phyloP scores from a whole-genome alignment of 35 echinoderm and acorn worm genomes.

The Anneissia japonica region DNA sequence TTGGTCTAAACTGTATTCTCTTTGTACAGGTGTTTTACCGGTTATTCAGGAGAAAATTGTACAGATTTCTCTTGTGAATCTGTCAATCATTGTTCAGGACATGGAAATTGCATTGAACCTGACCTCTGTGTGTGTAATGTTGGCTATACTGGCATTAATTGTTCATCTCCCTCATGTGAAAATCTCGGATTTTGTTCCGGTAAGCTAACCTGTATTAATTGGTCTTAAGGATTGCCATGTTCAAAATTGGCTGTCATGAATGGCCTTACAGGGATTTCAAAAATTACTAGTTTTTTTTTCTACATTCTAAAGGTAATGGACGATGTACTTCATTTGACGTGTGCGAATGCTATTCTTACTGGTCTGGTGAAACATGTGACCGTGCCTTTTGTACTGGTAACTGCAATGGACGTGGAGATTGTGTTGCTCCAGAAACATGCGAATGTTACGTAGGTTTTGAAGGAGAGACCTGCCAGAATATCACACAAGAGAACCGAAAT shows the following conservation, averaged over 20 bases:
- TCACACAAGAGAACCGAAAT: neutral
- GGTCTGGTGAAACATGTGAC: neutral
- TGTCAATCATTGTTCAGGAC: neutral
- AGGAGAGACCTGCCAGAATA: neutral
- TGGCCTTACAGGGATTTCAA: neutral
- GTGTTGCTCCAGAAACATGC: neutral
- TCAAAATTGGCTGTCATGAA: too few relatives aligned
- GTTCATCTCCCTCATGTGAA: neutral
- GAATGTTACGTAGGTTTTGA: neutral
- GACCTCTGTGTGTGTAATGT: neutral
- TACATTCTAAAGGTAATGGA: neutral
- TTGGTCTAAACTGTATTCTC: neutral
- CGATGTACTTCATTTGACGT: neutral
- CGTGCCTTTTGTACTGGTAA: neutral
- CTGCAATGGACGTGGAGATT: neutral
- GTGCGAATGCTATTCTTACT: neutral
- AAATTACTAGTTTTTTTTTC: neutral
- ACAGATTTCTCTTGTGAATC: neutral
- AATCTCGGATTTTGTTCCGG: slow-evolving; percentile 3
- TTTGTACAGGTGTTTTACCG: neutral
- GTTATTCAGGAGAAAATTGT: neutral
- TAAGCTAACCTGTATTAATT: neutral
- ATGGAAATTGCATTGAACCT: slow-evolving; percentile 3
- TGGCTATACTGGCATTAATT: neutral
- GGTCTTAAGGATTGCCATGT: neutral